These are phyloP conservation scores for Sebastes oblongus DNA, from an alignment of 2,797 vertebrate genomes.

Conservation along the genomic window DNA sequence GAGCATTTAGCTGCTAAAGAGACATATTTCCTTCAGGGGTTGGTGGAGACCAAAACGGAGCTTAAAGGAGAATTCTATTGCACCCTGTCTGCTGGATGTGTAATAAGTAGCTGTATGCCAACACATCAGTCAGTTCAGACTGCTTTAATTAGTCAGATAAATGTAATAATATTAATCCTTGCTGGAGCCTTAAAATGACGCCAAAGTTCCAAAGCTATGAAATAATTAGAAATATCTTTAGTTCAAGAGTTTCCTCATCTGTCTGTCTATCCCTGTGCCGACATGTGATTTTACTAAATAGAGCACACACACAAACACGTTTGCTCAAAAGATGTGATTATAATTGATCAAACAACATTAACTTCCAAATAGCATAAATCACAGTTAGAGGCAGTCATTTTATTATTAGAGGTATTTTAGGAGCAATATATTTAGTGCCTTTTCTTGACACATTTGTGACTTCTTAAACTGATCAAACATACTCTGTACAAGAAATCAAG, in stretches of 20 bases:
- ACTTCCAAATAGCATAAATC: background rate
- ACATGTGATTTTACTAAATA: background rate
- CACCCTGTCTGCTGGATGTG: background rate
- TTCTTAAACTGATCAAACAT: slow-evolving; percentile 14
- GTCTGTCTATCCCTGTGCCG: background rate
- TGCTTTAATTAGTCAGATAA: background rate
- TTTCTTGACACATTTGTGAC: background rate
- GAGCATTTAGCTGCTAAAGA: background rate
- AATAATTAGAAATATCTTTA: background rate
- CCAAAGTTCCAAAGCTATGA: background rate
- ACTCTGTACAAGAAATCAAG: slow-evolving; percentile 34
- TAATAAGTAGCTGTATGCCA: background rate
- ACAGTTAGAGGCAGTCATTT: background rate
- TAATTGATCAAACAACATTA: background rate
- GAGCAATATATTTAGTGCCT: background rate
- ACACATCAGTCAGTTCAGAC: background rate
- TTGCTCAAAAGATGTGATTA: background rate
- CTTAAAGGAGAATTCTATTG: background rate
- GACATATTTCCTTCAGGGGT: background rate
- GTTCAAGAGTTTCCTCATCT: background rate
- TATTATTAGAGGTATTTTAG: background rate
- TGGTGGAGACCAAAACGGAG: background rate
- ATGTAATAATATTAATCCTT: background rate
- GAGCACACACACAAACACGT: background rate
- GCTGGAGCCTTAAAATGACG: background rate